Conservation (phyloP, 1,140 invertebrate genomes). For the Cyclargus thomasi region DNA sequence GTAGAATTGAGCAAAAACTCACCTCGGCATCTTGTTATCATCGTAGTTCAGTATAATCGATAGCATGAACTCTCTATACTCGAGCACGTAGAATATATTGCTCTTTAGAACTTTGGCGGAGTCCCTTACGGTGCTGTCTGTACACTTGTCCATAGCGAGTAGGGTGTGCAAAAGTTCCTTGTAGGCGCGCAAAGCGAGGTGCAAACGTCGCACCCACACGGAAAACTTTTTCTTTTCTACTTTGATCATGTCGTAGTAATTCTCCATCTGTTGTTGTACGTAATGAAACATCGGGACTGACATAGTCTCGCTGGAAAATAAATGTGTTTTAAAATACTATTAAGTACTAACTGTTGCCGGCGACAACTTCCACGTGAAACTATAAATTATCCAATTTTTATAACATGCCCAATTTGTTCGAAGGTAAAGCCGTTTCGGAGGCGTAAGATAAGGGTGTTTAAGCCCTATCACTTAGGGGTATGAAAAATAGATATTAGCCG, state of each 20-base stretch:
- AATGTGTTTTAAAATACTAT: not conserved
- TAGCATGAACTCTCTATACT: constrained; percentile 94
- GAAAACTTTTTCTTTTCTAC: constrained; percentile 90
- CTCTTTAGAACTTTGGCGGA: constrained; percentile 91
- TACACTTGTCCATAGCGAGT: constrained; percentile 85
- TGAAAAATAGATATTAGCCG: too few relatives aligned
- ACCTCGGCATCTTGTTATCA: constrained; percentile 91
- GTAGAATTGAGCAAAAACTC: constrained; percentile 37
- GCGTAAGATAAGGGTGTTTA: too few relatives aligned
- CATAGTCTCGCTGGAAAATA: constrained; percentile 85
- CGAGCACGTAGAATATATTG: constrained; percentile 94
- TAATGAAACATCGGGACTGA: constrained; percentile 93
- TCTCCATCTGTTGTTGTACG: constrained; percentile 93
- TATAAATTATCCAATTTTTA: too few relatives aligned
- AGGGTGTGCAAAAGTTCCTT: constrained; percentile 86
- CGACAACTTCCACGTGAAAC: too few relatives aligned
- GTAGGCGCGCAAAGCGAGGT: constrained; percentile 82
- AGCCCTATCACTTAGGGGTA: too few relatives aligned
- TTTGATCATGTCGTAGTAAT: constrained; percentile 90
- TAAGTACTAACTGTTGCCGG: too few relatives aligned
- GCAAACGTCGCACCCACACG: constrained; percentile 89
- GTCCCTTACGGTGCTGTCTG: constrained; percentile 80
- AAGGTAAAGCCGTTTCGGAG: too few relatives aligned
- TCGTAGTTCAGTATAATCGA: constrained; percentile 88
- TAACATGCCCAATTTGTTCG: too few relatives aligned